These are phyloP conservation scores for Tringa solitaria DNA, from an alignment of 2,113 vertebrate species.

Conservation along the genomic window DNA sequence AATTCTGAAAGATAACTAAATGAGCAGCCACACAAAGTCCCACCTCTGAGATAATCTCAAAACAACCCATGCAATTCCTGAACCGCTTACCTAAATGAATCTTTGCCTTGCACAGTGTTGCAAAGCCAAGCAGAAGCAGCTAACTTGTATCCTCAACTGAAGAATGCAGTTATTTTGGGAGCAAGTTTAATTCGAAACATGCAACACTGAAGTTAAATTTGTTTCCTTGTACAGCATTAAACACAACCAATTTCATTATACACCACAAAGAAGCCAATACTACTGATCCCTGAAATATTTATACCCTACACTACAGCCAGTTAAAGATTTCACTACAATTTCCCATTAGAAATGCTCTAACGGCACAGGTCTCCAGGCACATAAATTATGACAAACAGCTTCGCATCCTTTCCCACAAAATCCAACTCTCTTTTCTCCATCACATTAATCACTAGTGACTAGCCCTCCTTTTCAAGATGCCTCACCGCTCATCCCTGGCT, in stretches of 20 bases:
- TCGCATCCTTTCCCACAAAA: background rate
- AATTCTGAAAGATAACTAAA: background rate
- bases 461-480: background rate
- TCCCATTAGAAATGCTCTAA: background rate
- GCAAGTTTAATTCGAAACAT: background rate
- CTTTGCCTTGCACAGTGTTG: background rate
- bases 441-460: accelerated
- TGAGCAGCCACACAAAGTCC: background rate
- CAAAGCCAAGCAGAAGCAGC: background rate
- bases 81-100: background rate
- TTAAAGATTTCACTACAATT: background rate
- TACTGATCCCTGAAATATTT: background rate
- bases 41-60: background rate
- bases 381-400: background rate
- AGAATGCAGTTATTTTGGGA: background rate
- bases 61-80: background rate
- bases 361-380: background rate
- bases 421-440: background rate
- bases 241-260: background rate
- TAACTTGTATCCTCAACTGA: background rate
- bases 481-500: background rate
- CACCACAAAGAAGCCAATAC: background rate
- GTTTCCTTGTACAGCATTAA: background rate
- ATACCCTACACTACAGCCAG: background rate
- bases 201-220: background rate